Evolutionary conservation across 2,888 invertebrate species (phyloP).

Genomic region (Drosophila dives): DNA sequence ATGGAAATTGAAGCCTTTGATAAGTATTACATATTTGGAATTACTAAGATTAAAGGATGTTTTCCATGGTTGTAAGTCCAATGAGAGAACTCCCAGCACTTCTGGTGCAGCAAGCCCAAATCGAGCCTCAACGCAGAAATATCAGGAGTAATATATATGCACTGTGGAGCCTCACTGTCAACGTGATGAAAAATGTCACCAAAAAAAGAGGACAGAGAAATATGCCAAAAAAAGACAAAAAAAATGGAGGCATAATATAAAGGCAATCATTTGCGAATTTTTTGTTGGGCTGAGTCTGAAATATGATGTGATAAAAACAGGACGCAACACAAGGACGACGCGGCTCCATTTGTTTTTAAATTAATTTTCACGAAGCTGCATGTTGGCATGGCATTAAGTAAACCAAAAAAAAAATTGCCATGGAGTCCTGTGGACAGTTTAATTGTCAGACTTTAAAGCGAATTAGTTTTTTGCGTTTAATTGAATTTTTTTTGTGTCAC

Average conservation of each 20-base stretch:
- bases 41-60: not conserved
- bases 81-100: slow-evolving; percentile 17
- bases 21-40: not conserved
- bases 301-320: slow-evolving; percentile 59
- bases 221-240: not conserved
- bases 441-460: slow-evolving; percentile 1
- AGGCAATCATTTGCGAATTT: slow-evolving; percentile 38
- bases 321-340: slow-evolving; percentile 40
- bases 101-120: slow-evolving; percentile 8
- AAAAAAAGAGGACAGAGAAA: slow-evolving; percentile 6
- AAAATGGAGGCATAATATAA: not conserved
- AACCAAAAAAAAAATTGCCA: not conserved
- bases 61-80: slow-evolving; percentile 13
- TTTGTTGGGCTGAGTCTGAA: slow-evolving; percentile 59
- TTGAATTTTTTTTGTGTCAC: slow-evolving; percentile 3
- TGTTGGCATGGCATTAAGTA: not conserved
- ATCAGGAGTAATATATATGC: slow-evolving; percentile 24
- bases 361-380: slow-evolving; percentile 7
- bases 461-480: slow-evolving; percentile 13
- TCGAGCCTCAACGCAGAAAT: not conserved
- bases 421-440: not conserved
- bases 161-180: slow-evolving; percentile 17
- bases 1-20: not conserved
- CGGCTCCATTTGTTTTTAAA: slow-evolving; percentile 20
- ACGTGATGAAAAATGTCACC: slow-evolving; percentile 3